phyloP scores from a whole-genome alignment of 92 coral and sea anemone genomes.

The Phymanthus crucifer region DNA sequence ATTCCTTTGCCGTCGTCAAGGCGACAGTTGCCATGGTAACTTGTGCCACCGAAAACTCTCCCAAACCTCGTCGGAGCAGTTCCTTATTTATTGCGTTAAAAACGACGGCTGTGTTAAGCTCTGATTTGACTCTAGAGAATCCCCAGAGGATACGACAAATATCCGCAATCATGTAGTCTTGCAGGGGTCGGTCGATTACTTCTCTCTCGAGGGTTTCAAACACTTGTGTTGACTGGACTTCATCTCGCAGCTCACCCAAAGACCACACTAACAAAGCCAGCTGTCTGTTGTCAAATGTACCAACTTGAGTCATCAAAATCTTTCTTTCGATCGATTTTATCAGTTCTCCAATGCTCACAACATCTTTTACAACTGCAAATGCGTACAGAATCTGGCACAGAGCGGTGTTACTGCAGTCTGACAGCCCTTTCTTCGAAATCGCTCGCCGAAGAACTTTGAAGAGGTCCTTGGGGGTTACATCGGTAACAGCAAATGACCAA shows the following conservation, averaged over 20 bases:
- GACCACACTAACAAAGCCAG: slow-evolving; percentile 35
- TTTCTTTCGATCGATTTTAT: not conserved
- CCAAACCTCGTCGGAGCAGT: slow-evolving; percentile 18
- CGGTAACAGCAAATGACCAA: slow-evolving; percentile 35
- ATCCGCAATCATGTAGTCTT: slow-evolving; percentile 36
- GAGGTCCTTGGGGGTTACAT: not conserved
- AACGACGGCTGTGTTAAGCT: not conserved
- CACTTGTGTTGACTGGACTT: not conserved
- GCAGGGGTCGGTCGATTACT: not conserved
- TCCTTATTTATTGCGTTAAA: slow-evolving; percentile 15
- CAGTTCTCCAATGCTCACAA: not conserved
- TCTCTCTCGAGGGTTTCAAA: slow-evolving; percentile 18
- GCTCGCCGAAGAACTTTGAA: not conserved
- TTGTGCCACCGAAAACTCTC: slow-evolving; percentile 23
- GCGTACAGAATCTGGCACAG: slow-evolving; percentile 33
- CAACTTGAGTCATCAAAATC: not conserved
- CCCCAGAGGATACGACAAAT: slow-evolving; percentile 37
- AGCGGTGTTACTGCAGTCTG: slow-evolving; percentile 10
- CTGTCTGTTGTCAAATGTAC: slow-evolving; percentile 25
- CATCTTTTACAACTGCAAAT: slow-evolving; percentile 9
- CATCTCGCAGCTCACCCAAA: slow-evolving; percentile 9
- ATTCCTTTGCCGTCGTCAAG: slow-evolving; percentile 19
- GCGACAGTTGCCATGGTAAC: slow-evolving; percentile 36
- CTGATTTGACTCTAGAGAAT: slow-evolving; percentile 2
- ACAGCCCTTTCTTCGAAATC: not conserved